A percentile compares a stretch with the other conserved stretches of the same genome.
Evolutionary conservation across 2,888 invertebrate genomes (phyloP).

Genomic region (Lypha dubia): DNA sequence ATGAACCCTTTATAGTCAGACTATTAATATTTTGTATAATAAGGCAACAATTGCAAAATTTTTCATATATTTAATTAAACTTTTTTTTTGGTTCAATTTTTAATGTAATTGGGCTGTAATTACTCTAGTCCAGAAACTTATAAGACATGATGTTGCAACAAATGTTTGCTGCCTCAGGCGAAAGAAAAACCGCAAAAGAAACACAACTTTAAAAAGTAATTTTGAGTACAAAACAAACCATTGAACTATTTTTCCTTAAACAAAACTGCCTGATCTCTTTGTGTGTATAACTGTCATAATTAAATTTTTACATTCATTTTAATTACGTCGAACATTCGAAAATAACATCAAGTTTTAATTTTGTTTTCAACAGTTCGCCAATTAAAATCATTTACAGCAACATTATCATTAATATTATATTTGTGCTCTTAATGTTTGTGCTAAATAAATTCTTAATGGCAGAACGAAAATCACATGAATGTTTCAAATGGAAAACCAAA

Average conservation of each 20-base stretch:
- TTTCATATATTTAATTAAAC: no score
- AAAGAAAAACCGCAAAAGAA: background rate
- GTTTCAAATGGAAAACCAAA: conserved; percentile 12
- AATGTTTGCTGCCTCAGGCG: background rate
- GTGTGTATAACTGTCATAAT: background rate
- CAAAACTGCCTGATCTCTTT: background rate
- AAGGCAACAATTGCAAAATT: background rate
- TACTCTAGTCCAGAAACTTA: background rate
- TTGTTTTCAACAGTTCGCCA: conserved; percentile 43
- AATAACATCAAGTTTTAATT: background rate
- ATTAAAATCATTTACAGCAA: conserved; percentile 56
- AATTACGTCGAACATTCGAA: conserved; percentile 18
- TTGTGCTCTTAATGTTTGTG: conserved; percentile 38
- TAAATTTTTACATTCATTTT: conserved; percentile 30
- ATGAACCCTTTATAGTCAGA: conserved; percentile 45
- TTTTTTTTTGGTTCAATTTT: no score
- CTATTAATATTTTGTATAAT: background rate
- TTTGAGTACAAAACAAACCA: background rate
- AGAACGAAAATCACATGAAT: conserved; percentile 13
- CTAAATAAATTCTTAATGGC: conserved; percentile 23
- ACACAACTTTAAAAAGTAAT: background rate
- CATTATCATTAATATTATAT: conserved; percentile 25
- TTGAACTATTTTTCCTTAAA: background rate
- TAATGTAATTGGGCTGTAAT: background rate
- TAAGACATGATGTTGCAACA: background rate